These are phyloP conservation scores for Botrylloides violaceus DNA, from an alignment of 23 tunicate genomes.

Conservation along the genomic window DNA sequence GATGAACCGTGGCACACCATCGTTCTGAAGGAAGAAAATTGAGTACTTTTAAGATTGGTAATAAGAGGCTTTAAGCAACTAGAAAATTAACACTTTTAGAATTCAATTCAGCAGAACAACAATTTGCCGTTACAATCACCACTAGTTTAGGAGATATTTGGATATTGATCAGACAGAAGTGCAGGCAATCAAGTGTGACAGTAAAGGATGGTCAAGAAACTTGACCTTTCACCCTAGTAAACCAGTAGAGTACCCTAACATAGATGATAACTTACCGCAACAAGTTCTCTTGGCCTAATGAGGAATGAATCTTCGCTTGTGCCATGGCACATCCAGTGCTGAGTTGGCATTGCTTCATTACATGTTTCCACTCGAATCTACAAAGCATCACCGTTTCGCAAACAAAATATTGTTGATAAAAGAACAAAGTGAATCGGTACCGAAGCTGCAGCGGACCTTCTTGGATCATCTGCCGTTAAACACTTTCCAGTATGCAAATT, in stretches of 20 bases:
- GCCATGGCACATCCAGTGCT: slow-evolving; percentile 68
- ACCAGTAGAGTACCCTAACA: not conserved
- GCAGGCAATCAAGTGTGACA: too few relatives aligned
- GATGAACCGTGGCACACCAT: slow-evolving; percentile 22
- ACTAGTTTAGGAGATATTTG: too few relatives aligned
- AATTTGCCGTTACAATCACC: too few relatives aligned
- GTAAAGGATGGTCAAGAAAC: too few relatives aligned
- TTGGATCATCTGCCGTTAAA: slow-evolving; percentile 46
- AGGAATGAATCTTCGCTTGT: slow-evolving; percentile 4
- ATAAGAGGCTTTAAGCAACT: too few relatives aligned
- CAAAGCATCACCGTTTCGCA: slow-evolving; percentile 6
- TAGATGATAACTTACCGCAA: slow-evolving; percentile 9
- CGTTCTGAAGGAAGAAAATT: not conserved
- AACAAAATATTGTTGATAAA: not conserved
- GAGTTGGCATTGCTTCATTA: slow-evolving; percentile 32
- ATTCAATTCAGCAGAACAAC: too few relatives aligned
- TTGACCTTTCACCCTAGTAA: too few relatives aligned
- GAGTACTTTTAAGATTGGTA: not conserved
- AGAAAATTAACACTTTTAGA: too few relatives aligned
- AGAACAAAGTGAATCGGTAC: too few relatives aligned
- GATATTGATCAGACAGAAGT: too few relatives aligned
- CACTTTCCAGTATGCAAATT: slow-evolving; percentile 75
- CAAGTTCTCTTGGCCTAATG: slow-evolving; percentile 20
- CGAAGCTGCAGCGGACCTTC: slow-evolving; percentile 4
- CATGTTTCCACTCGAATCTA: slow-evolving; percentile 44